Conservation (phyloP, 2,113 vertebrate species). For the Larimichthys polyactis region DNA sequence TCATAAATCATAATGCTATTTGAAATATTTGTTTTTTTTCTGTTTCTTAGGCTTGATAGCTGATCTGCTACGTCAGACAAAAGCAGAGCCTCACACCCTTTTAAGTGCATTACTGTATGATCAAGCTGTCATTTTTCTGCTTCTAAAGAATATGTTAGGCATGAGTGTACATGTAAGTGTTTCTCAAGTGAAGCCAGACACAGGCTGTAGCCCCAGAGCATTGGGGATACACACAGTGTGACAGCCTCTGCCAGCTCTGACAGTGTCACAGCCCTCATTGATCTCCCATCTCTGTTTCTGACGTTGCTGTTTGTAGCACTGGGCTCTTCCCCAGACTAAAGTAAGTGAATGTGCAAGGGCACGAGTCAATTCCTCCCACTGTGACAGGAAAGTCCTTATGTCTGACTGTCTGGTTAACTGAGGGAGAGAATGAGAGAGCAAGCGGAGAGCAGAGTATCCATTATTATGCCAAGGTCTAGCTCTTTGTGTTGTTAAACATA, state of each 20-base stretch:
- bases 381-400: slow-evolving; percentile 28
- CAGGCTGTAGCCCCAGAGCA: slow-evolving; percentile 28
- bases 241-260: slow-evolving; percentile 49
- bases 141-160: slow-evolving; percentile 4
- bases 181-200: slow-evolving; percentile 35
- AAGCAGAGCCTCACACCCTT: not conserved
- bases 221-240: slow-evolving; percentile 16
- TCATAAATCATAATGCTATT: not conserved
- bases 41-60: not conserved
- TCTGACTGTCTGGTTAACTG: slow-evolving; percentile 44
- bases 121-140: slow-evolving; percentile 1
- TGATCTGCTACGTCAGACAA: not conserved
- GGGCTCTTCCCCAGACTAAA: slow-evolving; percentile 39
- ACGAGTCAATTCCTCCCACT: slow-evolving; percentile 37
- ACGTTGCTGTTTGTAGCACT: slow-evolving; percentile 28
- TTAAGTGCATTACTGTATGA: not conserved
- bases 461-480: slow-evolving; percentile 18
- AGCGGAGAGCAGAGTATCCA: slow-evolving; percentile 21
- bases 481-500: slow-evolving; percentile 34
- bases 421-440: slow-evolving; percentile 1
- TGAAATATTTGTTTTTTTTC: not conserved
- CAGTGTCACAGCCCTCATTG: slow-evolving; percentile 61
- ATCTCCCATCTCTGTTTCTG: slow-evolving; percentile 57
- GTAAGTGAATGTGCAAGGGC: slow-evolving; percentile 39
- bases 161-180: slow-evolving; percentile 11